A percentile compares a stretch with the other conserved stretches of the same genome.
These are phyloP conservation scores for Gymnoscopelus braueri DNA, from an alignment of 2,797 vertebrate species.

Conservation along the genomic window DNA sequence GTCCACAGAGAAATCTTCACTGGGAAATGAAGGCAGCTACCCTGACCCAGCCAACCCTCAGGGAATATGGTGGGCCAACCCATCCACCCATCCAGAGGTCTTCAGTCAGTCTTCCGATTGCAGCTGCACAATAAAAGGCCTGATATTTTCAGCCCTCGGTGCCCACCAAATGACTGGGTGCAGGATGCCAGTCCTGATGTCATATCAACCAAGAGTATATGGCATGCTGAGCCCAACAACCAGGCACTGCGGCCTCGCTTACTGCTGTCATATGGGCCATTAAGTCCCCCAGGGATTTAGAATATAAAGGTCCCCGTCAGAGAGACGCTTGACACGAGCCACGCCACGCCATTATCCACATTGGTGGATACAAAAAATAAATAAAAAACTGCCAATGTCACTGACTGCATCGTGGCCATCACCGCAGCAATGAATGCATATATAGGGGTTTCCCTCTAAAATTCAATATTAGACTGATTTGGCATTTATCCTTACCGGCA, in stretches of 20 bases:
- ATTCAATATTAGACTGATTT: slow-evolving; percentile 31
- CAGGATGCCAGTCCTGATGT: slow-evolving; percentile 62
- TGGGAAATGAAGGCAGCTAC: slow-evolving; percentile 11
- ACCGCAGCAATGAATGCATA: background rate
- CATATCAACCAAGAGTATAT: slow-evolving; percentile 41
- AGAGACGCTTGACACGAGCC: slow-evolving; percentile 48
- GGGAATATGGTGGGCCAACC: slow-evolving; percentile 1
- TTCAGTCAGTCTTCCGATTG: slow-evolving; percentile 51
- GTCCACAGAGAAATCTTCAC: slow-evolving; percentile 6
- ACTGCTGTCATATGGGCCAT: slow-evolving; percentile 43
- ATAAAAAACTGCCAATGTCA: slow-evolving; percentile 33
- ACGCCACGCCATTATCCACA: slow-evolving; percentile 17
- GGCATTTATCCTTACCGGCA: slow-evolving; percentile 32
- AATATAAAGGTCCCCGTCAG: background rate
- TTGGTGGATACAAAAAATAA: background rate
- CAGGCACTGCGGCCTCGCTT: slow-evolving; percentile 32
- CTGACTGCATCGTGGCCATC: slow-evolving; percentile 21
- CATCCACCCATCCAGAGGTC: slow-evolving; percentile 32
- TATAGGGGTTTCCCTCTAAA: slow-evolving; percentile 16
- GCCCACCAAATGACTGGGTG: slow-evolving; percentile 69
- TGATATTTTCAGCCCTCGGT: slow-evolving; percentile 63
- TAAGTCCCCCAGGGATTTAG: slow-evolving; percentile 43
- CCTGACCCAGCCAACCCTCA: background rate
- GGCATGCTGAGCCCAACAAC: slow-evolving; percentile 30
- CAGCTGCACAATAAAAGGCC: slow-evolving; percentile 53